These are phyloP conservation scores for Zaprionus gabonicus DNA, from an alignment of 1,140 invertebrate genomes.

Conservation along the genomic window DNA sequence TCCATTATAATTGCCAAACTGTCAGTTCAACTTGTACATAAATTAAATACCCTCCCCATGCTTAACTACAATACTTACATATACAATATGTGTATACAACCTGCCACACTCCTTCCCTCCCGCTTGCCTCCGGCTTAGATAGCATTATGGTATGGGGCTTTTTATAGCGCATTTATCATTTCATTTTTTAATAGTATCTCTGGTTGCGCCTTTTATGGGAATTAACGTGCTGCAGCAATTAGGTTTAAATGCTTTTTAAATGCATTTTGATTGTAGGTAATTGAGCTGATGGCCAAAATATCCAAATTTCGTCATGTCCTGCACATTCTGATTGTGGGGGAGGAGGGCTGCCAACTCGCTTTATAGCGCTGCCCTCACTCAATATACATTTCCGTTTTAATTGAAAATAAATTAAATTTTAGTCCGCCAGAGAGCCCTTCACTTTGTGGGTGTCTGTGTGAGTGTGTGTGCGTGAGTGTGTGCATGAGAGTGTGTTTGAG, in stretches of 20 bases:
- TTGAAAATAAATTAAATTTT: conserved; percentile 76
- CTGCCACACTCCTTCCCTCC: neutral
- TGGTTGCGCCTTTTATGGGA: neutral
- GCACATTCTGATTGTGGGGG: conserved; percentile 8
- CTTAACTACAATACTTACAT: no score
- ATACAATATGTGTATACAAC: neutral
- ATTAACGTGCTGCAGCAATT: conserved; percentile 50
- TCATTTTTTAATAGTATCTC: conserved; percentile 10
- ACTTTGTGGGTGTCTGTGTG: neutral
- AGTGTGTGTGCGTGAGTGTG: neutral
- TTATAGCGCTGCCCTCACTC: conserved; percentile 39
- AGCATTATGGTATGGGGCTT: neutral
- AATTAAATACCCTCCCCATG: neutral
- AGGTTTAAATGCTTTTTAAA: conserved; percentile 78
- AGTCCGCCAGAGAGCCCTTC: conserved; percentile 20
- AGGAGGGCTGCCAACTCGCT: conserved; percentile 42
- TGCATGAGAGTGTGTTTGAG: conserved; percentile 5
- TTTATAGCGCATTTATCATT: conserved; percentile 13
- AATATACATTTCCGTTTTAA: conserved; percentile 38
- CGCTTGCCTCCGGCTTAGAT: neutral
- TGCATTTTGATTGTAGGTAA: conserved; percentile 77
- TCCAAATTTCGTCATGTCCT: conserved; percentile 47
- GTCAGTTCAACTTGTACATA: conserved; percentile 6
- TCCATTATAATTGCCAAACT: conserved; percentile 24
- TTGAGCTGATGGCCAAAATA: conserved; percentile 59